Percentiles rank a stretch among this genome's conserved stretches.
Evolutionary conservation across 2,113 vertebrate genomes (phyloP).

Genomic region (Spilogale gracilis): DNA sequence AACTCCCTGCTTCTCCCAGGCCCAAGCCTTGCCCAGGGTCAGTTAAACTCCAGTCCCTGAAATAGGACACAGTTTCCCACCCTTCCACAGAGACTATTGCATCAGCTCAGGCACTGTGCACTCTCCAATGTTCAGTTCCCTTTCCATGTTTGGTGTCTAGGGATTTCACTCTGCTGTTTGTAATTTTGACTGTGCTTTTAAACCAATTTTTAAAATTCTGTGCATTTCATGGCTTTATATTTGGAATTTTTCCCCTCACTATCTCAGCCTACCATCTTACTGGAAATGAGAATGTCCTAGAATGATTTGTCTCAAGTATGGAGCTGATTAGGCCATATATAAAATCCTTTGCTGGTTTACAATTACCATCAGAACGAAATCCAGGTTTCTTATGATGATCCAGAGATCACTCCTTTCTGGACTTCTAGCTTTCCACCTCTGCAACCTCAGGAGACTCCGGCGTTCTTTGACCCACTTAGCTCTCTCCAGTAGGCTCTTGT

Average conservation of each 20-base stretch:
- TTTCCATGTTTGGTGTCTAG: background rate
- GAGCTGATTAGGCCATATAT: background rate
- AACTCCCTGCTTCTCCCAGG: background rate
- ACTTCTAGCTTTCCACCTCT: background rate
- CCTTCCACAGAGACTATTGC: background rate
- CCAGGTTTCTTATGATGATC: background rate
- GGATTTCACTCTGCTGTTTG: background rate
- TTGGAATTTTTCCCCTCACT: background rate
- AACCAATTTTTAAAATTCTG: background rate
- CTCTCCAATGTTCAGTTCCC: background rate
- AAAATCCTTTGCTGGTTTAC: conserved; percentile 15
- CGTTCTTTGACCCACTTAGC: no score
- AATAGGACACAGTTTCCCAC: background rate
- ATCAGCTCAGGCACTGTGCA: background rate
- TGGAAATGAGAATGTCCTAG: background rate
- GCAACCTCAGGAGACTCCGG: background rate
- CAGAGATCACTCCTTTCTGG: background rate
- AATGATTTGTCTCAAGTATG: background rate
- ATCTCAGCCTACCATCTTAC: background rate
- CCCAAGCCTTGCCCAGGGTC: background rate
- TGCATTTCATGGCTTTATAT: background rate
- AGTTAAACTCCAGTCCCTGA: background rate
- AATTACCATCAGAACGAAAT: background rate
- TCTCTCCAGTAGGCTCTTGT: background rate
- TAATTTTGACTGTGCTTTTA: background rate